Evolutionary conservation across 2,113 vertebrate genomes (phyloP).

Genomic region (cat (Felis catus)): F.catus_Fca126_mat1.0 CM031413.1:111852501-111853000

Average conservation of each 20-base stretch:
- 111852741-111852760: not conserved
- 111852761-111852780: not conserved
- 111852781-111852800: not conserved
- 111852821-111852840: not conserved
- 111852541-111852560: not conserved
- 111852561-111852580: constrained; percentile 44
- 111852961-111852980: constrained; percentile 11
- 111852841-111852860: not conserved
- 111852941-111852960: not conserved
- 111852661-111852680: not conserved
- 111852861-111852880: not conserved
- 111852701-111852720: not conserved
- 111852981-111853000: not conserved
- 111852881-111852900: not conserved
- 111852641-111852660: not conserved
- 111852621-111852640: not conserved
- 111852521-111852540: not conserved
- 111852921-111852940: constrained; percentile 23
- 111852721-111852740: not conserved
- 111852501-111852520: constrained; percentile 61
- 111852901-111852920: not conserved
- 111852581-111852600: not conserved
- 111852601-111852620: not conserved
- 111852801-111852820: not conserved
- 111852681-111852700: not conserved